Percentiles rank a stretch among this genome's conserved stretches.
Conservation (phyloP, 2,113 vertebrate genomes). For the Psettodes erumei region DNA sequence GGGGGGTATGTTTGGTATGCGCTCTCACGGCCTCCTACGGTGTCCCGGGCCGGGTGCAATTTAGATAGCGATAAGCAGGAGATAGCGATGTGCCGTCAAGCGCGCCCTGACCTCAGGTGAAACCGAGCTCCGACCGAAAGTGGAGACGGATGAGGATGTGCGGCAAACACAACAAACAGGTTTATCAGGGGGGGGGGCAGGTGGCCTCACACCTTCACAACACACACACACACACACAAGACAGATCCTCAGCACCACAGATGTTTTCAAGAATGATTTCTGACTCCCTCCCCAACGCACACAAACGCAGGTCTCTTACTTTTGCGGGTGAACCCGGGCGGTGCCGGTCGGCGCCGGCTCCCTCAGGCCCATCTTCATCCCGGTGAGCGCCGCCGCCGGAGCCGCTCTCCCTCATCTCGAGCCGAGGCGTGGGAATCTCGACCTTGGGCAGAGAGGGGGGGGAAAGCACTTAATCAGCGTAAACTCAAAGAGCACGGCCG, state of each 20-base stretch:
- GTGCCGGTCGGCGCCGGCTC: too few relatives aligned
- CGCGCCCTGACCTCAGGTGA: slow-evolving; percentile 57
- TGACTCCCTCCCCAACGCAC: too few relatives aligned
- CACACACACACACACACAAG: slow-evolving; percentile 13
- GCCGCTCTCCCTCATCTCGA: too few relatives aligned
- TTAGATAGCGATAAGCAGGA: slow-evolving; percentile 54
- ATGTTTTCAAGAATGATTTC: background rate
- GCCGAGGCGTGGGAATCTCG: too few relatives aligned
- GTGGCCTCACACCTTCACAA: slow-evolving; percentile 35
- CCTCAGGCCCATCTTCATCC: too few relatives aligned
- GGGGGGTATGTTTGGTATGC: slow-evolving; percentile 53
- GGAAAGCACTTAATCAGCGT: background rate
- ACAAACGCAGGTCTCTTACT: too few relatives aligned
- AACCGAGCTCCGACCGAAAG: slow-evolving; percentile 50
- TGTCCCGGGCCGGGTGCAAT: slow-evolving; percentile 39
- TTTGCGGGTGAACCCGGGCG: too few relatives aligned
- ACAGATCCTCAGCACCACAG: background rate
- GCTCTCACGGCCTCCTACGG: background rate
- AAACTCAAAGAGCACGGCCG: background rate
- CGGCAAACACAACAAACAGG: slow-evolving; percentile 54
- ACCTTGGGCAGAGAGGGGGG: too few relatives aligned
- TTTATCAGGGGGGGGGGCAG: slow-evolving; percentile 53
- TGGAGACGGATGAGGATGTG: slow-evolving; percentile 55
- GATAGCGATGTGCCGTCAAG: slow-evolving; percentile 50
- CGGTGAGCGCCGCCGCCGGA: too few relatives aligned